Conservation (phyloP, 2,113 vertebrate species). For the Vulpes lagopus region DNA sequence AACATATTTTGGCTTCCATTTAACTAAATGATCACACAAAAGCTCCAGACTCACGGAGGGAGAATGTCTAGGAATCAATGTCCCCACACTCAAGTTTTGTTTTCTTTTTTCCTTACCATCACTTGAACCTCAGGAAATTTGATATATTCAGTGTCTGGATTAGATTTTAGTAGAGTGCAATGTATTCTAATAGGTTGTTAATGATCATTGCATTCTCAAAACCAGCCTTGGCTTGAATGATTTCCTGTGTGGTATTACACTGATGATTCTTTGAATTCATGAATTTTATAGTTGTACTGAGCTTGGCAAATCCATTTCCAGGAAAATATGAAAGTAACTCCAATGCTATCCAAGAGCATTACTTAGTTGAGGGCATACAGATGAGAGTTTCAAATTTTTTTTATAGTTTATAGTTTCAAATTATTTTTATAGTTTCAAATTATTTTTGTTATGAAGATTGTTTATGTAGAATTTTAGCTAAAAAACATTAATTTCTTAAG, state of each 20-base stretch:
- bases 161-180: neutral
- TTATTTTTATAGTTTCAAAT: too few relatives aligned
- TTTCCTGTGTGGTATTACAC: neutral
- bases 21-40: neutral
- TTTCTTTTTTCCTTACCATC: neutral
- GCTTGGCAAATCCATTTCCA: slow-evolving; percentile 49
- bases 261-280: slow-evolving; percentile 39
- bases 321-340: slow-evolving; percentile 49
- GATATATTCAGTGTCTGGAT: neutral
- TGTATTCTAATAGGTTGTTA: slow-evolving; percentile 33
- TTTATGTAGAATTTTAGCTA: slow-evolving; percentile 26
- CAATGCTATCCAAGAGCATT: neutral
- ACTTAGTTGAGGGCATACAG: neutral
- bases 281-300: neutral
- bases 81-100: neutral
- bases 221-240: slow-evolving; percentile 17
- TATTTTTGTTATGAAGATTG: slow-evolving; percentile 40
- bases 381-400: neutral
- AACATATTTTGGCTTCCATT: neutral
- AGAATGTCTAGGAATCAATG: neutral
- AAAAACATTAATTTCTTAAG: slow-evolving; percentile 37
- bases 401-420: too few relatives aligned
- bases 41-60: neutral
- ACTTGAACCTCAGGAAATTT: neutral
- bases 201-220: slow-evolving; percentile 14